Evolutionary conservation across 2,888 invertebrate species (phyloP).

Genomic region (Cistogaster globosa): DNA sequence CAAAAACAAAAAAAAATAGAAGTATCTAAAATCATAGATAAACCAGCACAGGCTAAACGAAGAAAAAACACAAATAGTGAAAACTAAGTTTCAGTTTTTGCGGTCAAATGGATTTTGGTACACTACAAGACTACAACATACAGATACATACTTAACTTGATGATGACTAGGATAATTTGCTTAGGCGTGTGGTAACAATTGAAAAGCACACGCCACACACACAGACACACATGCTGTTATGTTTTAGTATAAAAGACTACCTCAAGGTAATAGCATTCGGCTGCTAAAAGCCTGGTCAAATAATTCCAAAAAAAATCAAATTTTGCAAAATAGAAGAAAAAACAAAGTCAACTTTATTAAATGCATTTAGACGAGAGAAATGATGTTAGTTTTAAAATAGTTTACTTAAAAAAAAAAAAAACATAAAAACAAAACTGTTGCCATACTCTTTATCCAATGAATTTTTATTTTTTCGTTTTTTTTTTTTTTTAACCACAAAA

Average conservation of each 20-base stretch:
- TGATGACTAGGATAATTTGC: slow-evolving; percentile 62
- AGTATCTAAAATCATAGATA: slow-evolving; percentile 45
- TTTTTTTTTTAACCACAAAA: slow-evolving; percentile 25
- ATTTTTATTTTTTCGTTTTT: slow-evolving; percentile 7
- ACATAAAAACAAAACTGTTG: not conserved
- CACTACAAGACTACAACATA: not conserved
- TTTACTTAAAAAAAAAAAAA: slow-evolving; percentile 25
- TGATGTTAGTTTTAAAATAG: slow-evolving; percentile 65
- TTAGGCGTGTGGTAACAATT: slow-evolving; percentile 59
- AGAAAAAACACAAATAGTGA: not conserved
- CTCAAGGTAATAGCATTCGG: slow-evolving; percentile 46
- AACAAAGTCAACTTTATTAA: slow-evolving; percentile 65
- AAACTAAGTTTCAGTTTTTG: slow-evolving; percentile 40
- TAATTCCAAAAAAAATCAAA: not conserved
- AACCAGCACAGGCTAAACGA: slow-evolving; percentile 15
- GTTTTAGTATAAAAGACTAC: not conserved
- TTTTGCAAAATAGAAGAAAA: too few relatives aligned
- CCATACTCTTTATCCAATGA: slow-evolving; percentile 11
- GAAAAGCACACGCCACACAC: slow-evolving; percentile 5
- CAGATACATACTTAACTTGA: slow-evolving; percentile 50
- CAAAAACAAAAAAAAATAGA: not conserved
- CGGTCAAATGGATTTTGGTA: slow-evolving; percentile 54
- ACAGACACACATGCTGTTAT: not conserved
- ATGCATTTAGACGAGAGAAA: slow-evolving; percentile 66
- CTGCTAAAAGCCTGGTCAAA: slow-evolving; percentile 46